A percentile compares a stretch with the other conserved stretches of the same genome.
Evolutionary conservation across 1,140 invertebrate genomes (phyloP).

Genomic region (Drosophila navojoa): DNA sequence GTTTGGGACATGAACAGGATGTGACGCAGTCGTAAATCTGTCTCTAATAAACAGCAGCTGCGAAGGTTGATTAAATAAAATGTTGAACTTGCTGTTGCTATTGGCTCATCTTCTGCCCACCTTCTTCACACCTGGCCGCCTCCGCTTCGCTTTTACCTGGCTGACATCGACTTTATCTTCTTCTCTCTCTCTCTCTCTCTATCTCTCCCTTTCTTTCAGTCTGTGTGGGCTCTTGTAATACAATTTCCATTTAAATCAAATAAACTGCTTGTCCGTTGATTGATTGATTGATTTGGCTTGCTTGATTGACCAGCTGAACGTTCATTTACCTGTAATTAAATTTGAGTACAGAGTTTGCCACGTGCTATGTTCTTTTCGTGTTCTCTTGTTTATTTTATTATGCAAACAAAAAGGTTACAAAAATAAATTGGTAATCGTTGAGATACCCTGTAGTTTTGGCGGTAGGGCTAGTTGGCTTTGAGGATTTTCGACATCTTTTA

Average conservation of each 20-base stretch:
- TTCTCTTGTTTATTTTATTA: slow-evolving; percentile 43
- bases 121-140: neutral
- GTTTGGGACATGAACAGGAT: slow-evolving; percentile 54
- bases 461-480: neutral
- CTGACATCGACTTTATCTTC: slow-evolving; percentile 7
- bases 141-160: neutral
- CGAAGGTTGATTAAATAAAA: slow-evolving; percentile 70
- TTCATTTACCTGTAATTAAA: slow-evolving; percentile 61
- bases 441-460: neutral
- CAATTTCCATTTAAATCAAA: slow-evolving; percentile 24
- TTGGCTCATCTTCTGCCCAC: neutral
- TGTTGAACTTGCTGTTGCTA: slow-evolving; percentile 42
- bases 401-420: slow-evolving; percentile 1
- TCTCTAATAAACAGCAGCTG: slow-evolving; percentile 63
- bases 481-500: too few relatives aligned
- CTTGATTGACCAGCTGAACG: slow-evolving; percentile 30
- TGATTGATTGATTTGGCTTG: slow-evolving; percentile 45
- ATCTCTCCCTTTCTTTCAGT: neutral
- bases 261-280: slow-evolving; percentile 33
- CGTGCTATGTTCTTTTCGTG: slow-evolving; percentile 16
- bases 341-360: slow-evolving; percentile 39
- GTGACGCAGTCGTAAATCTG: slow-evolving; percentile 67
- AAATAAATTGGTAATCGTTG: neutral
- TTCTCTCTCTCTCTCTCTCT: neutral
- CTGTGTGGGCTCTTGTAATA: neutral